Base-by-base conservation (phyloP, 1,140 invertebrate species). In the Neotoxoptera formosana region DNA sequence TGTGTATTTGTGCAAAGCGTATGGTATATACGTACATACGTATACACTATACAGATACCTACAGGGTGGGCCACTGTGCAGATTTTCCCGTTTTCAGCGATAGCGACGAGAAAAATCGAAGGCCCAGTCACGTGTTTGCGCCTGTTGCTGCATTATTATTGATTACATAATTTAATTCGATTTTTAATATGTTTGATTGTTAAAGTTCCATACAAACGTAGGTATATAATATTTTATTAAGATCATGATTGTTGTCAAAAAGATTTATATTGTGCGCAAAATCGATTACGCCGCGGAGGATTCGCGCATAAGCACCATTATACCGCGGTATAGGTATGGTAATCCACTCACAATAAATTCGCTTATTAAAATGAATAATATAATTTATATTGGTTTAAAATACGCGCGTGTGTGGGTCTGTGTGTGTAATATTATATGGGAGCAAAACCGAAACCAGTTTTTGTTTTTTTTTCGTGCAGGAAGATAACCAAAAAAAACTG, bases 291-390 rank as follows among this genome's bases (percentile, higher is more conserved):
- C 25, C 3, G 9, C 60, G 30, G 60, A 30, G 3, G 30, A n/a
- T 67, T 67, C 25, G 11, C 20, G 11, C 17, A 30, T 4, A 3
- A 67, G 14, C 11, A 67, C 14, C n/a, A 76, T 17, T n/a, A n/a
- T 34, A 76, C 14, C 60, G 14, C 30, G n/a, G n/a, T 34, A 17
- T n/a, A 7, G 51, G 20, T 53, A n/a, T 76, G 17, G 14, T 76
- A 76, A 76, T n/a, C n/a, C 60, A 30, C 14, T 7, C 30, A n/a
- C 30, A 34, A 76, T 76, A 76, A n/a, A 76, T 76, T n/a, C 11
- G n/a, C 60, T n/a, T 76, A 76, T 76, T 76, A 76, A 76, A 76
- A 76, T 76, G n/a, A 76, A 76, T 67, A 67, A n/a, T 76, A n/a
- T 76, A 76, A 76, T 76, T 76, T 76, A 76, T 76, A 76, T n/a